These are phyloP conservation scores for Gnathonemus echidnorhynchus DNA, from an alignment of 2,113 vertebrate species.

Conservation along the genomic window DNA sequence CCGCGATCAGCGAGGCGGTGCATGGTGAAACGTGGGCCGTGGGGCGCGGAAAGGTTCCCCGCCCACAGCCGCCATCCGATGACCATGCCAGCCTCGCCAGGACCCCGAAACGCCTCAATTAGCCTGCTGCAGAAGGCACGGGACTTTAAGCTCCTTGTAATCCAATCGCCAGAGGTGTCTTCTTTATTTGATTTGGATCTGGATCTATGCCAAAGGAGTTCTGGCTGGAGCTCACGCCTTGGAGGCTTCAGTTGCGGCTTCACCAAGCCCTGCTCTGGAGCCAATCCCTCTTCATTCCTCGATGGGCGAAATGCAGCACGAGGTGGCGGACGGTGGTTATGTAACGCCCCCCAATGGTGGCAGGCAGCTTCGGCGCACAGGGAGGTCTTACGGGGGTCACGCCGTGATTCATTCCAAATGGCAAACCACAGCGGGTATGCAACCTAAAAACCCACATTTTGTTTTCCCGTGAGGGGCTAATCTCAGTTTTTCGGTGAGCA, in stretches of 20 bases:
- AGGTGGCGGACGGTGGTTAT: neutral
- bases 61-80: neutral
- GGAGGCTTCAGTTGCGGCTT: neutral
- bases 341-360: neutral
- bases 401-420: neutral
- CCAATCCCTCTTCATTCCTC: conserved; percentile 20
- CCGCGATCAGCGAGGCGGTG: neutral
- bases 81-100: neutral
- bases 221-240: neutral
- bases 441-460: neutral
- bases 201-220: neutral
- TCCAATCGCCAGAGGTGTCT: neutral
- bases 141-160: neutral
- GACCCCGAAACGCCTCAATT: neutral
- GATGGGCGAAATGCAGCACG: neutral
- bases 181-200: neutral
- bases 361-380: neutral
- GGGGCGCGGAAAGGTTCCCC: neutral
- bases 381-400: neutral
- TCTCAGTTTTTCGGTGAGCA: neutral
- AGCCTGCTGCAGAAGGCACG: neutral
- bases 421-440: neutral
- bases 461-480: neutral
- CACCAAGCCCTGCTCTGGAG: conserved; percentile 11
- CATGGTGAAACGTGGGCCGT: neutral